phyloP scores from a whole-genome alignment of 2,888 invertebrate species.

The Galeopsomyia nigrocyanea region DNA sequence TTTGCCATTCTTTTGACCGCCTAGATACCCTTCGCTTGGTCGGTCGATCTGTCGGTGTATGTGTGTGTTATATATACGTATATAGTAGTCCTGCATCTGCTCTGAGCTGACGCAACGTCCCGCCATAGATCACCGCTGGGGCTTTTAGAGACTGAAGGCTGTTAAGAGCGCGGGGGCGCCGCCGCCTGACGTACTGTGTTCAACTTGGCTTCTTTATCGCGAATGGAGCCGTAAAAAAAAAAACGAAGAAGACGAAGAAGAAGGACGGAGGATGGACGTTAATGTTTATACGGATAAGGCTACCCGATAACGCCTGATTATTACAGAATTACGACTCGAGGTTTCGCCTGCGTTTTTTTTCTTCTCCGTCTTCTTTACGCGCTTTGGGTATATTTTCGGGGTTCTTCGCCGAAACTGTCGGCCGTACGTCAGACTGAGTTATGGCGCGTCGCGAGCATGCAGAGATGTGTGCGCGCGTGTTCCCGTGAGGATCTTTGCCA shows the following conservation, averaged over 20 bases:
- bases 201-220: conserved; percentile 56
- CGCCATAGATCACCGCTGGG: conserved; percentile 75
- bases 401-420: no score
- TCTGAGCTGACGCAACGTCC: conserved; percentile 76
- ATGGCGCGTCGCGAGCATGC: no score
- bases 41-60: no score
- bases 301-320: conserved; percentile 34
- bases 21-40: conserved; percentile 37
- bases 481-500: no score
- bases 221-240: conserved; percentile 39
- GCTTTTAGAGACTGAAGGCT: conserved; percentile 75
- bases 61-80: conserved; percentile 35
- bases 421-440: no score
- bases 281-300: conserved; percentile 44
- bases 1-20: conserved; percentile 64
- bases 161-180: conserved; percentile 65
- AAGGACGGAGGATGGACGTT: conserved; percentile 33
- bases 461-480: no score
- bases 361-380: background rate
- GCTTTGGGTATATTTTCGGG: no score
- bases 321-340: conserved; percentile 38
- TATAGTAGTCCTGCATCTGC: conserved; percentile 69
- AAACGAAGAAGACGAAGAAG: conserved; percentile 28
- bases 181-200: conserved; percentile 66
- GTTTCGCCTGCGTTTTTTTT: background rate